A percentile compares a stretch with the other conserved stretches of the same genome.
Evolutionary conservation across 2,113 vertebrate species (phyloP).

Genomic region (Elanoides forficatus): DNA sequence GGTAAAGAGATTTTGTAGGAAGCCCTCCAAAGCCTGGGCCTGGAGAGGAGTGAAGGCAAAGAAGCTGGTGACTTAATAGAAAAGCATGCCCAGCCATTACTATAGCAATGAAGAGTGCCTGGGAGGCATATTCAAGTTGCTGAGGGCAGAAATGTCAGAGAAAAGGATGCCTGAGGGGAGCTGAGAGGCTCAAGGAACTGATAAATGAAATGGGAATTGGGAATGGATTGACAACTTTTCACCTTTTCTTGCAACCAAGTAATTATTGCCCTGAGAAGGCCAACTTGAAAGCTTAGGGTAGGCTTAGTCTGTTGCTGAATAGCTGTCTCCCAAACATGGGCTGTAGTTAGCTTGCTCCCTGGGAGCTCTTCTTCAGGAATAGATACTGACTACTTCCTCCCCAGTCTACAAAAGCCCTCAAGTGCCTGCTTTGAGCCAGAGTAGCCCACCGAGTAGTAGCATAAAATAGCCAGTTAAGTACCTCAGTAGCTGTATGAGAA

Average conservation of each 20-base stretch:
- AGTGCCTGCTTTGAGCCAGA: background rate
- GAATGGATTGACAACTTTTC: background rate
- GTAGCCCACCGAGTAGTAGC: background rate
- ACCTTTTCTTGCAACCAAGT: background rate
- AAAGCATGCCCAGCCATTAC: background rate
- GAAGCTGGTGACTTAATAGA: background rate
- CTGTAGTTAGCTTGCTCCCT: background rate
- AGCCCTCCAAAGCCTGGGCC: background rate
- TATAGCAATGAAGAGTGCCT: background rate
- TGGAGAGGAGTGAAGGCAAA: background rate
- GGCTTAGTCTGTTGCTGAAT: background rate
- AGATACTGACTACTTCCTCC: background rate
- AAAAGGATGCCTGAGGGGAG: background rate
- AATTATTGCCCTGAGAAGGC: background rate
- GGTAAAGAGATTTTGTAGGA: background rate
- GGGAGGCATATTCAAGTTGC: background rate
- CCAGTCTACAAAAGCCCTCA: background rate
- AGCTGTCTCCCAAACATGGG: background rate
- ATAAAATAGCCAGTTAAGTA: background rate
- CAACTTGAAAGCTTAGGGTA: background rate
- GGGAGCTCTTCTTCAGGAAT: background rate
- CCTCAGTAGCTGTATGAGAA: background rate
- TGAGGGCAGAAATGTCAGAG: constrained; percentile 12
- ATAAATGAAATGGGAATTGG: background rate
- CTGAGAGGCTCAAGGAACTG: background rate